Evolutionary conservation across 2,888 invertebrate genomes (phyloP), one percentile per base, ranked within the genome.

Genomic region (Tetragonisca angustula): DNA sequence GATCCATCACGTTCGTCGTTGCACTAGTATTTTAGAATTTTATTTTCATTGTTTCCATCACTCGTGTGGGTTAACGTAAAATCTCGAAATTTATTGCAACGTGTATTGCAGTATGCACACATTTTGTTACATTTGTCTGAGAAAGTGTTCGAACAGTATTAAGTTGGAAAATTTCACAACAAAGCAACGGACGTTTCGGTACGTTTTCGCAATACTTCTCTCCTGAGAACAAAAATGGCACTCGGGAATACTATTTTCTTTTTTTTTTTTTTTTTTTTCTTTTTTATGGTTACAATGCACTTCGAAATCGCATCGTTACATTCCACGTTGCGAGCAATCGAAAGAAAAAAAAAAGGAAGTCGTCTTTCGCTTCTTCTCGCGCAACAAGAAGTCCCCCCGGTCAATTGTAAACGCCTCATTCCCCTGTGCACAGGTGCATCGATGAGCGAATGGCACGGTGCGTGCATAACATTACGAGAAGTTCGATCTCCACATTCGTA

Each of bases 401-500:
- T 27, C 70, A 68, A 77, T 74, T 74, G 77, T 77, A 71, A 84
- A 77, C 71, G 75, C 62, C 19, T 64, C 27, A 17, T 68, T n/a
- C 64, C 21, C 19, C 21, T n/a, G 24, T 21, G 72, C 67, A 64
- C 83, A 81, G 78, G 84, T 85, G 85, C 72, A 75, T 61, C 72
- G 70, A 69, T 36, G 73, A 32, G 72, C 64, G 49, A 32, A 50
- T n/a, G 62, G 62, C 71, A 13, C 70, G 15, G 50, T 13, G n/a
- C 21, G 56, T 24, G 62, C 56, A 64, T 64, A 32, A 70, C 88
- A 81, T 83, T 79, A 83, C 84, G 87, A 89, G 90, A 90, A 91
- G 89, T 89, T 85, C 81, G 89, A 90, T 91, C 88, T 91, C 89
- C 88, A 90, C 86, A 64, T 65, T 32, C 56, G 32, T 62, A 32